These are phyloP conservation scores for Pygoscelis adeliae DNA, from an alignment of 2,113 vertebrate species.

Conservation along the genomic window DNA sequence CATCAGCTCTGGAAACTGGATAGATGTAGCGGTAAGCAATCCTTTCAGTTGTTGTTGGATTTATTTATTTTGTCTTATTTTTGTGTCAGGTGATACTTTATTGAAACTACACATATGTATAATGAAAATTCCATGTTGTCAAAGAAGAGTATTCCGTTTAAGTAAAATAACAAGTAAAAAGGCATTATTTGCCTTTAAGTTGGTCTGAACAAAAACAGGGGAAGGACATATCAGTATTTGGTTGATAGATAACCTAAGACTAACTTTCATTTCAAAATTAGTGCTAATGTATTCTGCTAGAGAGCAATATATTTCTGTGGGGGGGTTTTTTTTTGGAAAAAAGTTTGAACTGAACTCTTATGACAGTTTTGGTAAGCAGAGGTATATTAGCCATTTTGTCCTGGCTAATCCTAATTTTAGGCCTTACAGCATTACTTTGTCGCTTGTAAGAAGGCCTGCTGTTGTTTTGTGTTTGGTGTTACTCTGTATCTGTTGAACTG, in stretches of 20 bases:
- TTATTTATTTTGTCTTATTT: background rate
- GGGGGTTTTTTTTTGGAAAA: fast-evolving
- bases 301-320: background rate
- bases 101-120: background rate
- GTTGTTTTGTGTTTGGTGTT: background rate
- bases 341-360: background rate
- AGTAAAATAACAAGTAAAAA: background rate
- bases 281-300: background rate
- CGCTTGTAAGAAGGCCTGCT: background rate
- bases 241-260: background rate
- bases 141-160: background rate
- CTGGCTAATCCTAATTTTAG: background rate
- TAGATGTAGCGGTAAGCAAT: slow-evolving; percentile 85
- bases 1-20: slow-evolving; percentile 88
- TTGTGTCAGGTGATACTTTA: background rate
- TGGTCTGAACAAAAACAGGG: background rate
- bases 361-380: fast-evolving
- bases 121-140: background rate
- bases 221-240: background rate
- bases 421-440: background rate
- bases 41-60: background rate
- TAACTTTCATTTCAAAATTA: background rate
- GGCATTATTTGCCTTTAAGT: background rate
- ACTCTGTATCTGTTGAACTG: background rate
- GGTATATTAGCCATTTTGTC: background rate